Percentiles rank a stretch among this genome's conserved stretches.
phyloP scores from a whole-genome alignment of 64 coral and sea anemone species.

The Dendronephthya gigantea region DNA sequence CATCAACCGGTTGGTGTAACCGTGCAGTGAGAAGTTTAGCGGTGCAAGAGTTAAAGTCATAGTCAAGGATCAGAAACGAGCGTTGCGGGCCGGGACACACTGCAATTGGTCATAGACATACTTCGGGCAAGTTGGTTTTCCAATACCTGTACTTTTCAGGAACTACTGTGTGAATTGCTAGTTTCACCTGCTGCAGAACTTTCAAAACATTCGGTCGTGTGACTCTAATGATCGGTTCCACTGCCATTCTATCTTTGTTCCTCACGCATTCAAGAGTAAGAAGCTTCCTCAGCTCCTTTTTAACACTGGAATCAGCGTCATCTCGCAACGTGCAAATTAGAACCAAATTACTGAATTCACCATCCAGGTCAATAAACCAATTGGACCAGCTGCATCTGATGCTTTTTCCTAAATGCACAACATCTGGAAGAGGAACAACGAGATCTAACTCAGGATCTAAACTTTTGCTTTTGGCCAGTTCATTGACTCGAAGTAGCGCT shows the following conservation, averaged over 20 bases:
- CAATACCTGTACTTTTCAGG: slow-evolving; percentile 48
- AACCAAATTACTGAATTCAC: slow-evolving; percentile 33
- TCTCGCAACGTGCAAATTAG: slow-evolving; percentile 20
- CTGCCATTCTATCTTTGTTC: slow-evolving; percentile 39
- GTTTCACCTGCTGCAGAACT: slow-evolving; percentile 33
- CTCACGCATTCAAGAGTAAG: slow-evolving; percentile 25
- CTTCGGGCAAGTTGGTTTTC: slow-evolving; percentile 20
- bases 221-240: slow-evolving; percentile 20
- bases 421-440: slow-evolving; percentile 27
- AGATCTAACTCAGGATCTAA: slow-evolving; percentile 22
- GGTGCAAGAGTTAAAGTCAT: slow-evolving; percentile 19
- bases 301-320: neutral
- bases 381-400: neutral
- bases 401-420: slow-evolving; percentile 42
- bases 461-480: neutral
- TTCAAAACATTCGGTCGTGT: slow-evolving; percentile 37
- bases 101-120: slow-evolving; percentile 24
- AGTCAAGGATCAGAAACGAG: slow-evolving; percentile 20
- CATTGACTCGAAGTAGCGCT: neutral
- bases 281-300: neutral
- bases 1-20: slow-evolving; percentile 35
- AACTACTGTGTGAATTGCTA: slow-evolving; percentile 29
- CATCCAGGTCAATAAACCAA: slow-evolving; percentile 32
- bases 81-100: slow-evolving; percentile 2
- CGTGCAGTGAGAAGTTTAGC: slow-evolving; percentile 14